Conservation (phyloP, 2,113 vertebrate species). For the Myocastor coypus region DNA sequence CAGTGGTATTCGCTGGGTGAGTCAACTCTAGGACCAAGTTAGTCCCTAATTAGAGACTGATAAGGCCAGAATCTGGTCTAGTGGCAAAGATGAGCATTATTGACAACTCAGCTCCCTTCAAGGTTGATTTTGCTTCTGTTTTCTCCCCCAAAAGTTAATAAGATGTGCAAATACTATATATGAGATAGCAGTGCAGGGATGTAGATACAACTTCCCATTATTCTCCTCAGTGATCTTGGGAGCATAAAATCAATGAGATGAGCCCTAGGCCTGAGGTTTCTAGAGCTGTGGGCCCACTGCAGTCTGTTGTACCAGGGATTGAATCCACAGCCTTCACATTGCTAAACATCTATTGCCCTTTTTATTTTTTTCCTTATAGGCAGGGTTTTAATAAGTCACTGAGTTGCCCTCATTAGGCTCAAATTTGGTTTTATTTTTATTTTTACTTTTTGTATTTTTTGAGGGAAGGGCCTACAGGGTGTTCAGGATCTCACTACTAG, state of each 20-base stretch:
- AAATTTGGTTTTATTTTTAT: background rate
- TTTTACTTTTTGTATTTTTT: too few relatives aligned
- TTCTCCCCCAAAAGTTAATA: slow-evolving; percentile 11
- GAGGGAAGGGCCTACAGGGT: too few relatives aligned
- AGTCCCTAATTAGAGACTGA: background rate
- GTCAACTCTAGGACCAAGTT: background rate
- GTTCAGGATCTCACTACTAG: too few relatives aligned
- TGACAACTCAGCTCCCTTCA: background rate
- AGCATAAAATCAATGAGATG: slow-evolving; percentile 22
- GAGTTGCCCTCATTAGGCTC: background rate
- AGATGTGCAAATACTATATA: background rate
- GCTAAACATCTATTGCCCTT: background rate
- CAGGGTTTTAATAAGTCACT: background rate
- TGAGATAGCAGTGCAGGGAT: background rate
- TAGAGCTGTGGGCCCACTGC: background rate
- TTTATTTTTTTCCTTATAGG: background rate
- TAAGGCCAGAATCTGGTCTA: background rate
- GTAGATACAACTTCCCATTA: background rate
- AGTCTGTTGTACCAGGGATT: background rate
- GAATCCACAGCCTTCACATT: background rate
- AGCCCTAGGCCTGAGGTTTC: background rate
- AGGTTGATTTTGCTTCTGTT: slow-evolving; percentile 33
- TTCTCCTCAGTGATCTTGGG: background rate
- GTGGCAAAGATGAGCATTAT: background rate
- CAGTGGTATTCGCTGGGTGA: background rate